Conservation (phyloP, 2,797 vertebrate species). For the Botia almorhae region DNA sequence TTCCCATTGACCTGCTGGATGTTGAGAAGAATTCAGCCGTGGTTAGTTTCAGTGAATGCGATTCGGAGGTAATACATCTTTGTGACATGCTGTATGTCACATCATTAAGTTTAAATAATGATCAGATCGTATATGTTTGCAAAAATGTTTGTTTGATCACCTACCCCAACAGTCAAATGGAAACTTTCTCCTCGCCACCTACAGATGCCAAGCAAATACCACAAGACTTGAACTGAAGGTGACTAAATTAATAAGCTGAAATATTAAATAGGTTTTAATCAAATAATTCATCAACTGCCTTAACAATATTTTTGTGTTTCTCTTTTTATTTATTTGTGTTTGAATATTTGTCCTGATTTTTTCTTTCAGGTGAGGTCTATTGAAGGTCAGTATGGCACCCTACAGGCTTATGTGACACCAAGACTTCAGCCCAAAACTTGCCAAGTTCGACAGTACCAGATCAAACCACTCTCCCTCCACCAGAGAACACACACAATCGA, state of each 20-base stretch:
- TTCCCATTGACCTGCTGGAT: slow-evolving; percentile 94
- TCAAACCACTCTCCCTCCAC: too few species aligned
- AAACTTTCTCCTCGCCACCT: slow-evolving; percentile 97
- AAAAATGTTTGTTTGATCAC: slow-evolving; percentile 18
- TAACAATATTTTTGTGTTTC: background rate
- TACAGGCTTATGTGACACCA: slow-evolving; percentile 95
- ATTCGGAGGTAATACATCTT: slow-evolving; percentile 86
- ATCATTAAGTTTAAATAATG: background rate
- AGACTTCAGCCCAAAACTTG: too few species aligned
- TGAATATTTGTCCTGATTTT: background rate
- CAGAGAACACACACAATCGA: too few species aligned
- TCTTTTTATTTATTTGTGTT: too few species aligned
- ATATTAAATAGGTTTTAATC: background rate
- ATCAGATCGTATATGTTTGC: background rate
- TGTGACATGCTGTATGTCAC: background rate
- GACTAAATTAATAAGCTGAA: slow-evolving; percentile 53
- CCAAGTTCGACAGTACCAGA: too few species aligned
- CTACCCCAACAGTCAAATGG: slow-evolving; percentile 84
- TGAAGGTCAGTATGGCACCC: slow-evolving; percentile 96
- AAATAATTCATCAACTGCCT: background rate
- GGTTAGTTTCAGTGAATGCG: slow-evolving; percentile 97
- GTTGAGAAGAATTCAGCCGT: too few species aligned
- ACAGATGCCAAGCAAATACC: too few species aligned
- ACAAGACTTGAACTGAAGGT: slow-evolving; percentile 96
- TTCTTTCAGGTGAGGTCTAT: slow-evolving; percentile 89